A percentile compares a stretch with the other conserved stretches of the same genome.
phyloP scores from a whole-genome alignment of 1,140 invertebrate genomes.

The Calosoma granatense region DNA sequence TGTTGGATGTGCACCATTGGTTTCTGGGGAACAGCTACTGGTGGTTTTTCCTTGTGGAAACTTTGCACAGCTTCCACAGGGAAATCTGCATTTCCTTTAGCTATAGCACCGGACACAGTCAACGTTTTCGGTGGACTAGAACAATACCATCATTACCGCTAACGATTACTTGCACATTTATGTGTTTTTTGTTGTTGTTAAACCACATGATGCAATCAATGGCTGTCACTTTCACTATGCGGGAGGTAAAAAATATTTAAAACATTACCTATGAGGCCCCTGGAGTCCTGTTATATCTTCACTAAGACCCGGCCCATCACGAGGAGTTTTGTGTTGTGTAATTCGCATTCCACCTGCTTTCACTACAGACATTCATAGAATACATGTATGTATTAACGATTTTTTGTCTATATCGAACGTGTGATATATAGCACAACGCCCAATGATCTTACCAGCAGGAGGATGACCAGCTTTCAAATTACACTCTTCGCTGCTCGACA shows the following conservation, averaged over 20 bases:
- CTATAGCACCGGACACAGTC: constrained; percentile 67
- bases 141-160: too few relatives aligned
- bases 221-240: neutral
- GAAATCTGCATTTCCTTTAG: constrained; percentile 76
- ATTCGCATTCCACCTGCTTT: constrained; percentile 89
- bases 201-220: too few relatives aligned
- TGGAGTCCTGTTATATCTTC: constrained; percentile 36
- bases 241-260: too few relatives aligned
- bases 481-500: constrained; percentile 51
- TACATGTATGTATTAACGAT: constrained; percentile 19
- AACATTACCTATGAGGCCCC: constrained; percentile 32
- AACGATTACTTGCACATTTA: too few relatives aligned
- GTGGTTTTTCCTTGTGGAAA: constrained; percentile 66
- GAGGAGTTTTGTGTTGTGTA: constrained; percentile 71
- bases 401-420: constrained; percentile 13
- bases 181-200: too few relatives aligned
- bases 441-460: constrained; percentile 58
- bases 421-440: constrained; percentile 7
- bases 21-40: constrained; percentile 46
- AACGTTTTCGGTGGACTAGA: constrained; percentile 60
- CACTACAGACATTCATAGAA: constrained; percentile 54
- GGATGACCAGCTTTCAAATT: constrained; percentile 72
- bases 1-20: constrained; percentile 58
- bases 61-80: constrained; percentile 76
- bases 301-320: constrained; percentile 28